Conservation (phyloP, 1,140 invertebrate genomes). For the Rhagoletis pomonella region DNA sequence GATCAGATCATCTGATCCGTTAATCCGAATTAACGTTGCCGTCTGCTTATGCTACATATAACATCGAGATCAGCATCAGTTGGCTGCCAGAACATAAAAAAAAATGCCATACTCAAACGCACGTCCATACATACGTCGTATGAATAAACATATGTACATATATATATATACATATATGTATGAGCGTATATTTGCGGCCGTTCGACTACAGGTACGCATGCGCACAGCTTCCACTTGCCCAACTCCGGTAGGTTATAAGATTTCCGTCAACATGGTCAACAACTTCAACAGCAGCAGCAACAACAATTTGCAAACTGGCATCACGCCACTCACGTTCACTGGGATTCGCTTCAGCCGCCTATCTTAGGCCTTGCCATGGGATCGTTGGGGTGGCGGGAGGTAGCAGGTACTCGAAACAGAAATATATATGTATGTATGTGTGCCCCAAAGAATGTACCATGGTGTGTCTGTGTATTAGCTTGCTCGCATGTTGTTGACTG, state of each 20-base stretch:
- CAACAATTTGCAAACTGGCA: slow-evolving; percentile 33
- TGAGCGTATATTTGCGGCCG: no score
- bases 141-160: background rate
- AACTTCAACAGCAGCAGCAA: slow-evolving; percentile 20
- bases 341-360: background rate
- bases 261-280: slow-evolving; percentile 41
- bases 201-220: slow-evolving; percentile 26
- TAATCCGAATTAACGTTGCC: no score
- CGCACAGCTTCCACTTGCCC: slow-evolving; percentile 44
- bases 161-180: background rate
- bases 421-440: background rate
- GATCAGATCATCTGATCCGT: no score
- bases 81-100: slow-evolving; percentile 38
- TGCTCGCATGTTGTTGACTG: background rate
- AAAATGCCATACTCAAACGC: background rate
- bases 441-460: no score
- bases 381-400: background rate
- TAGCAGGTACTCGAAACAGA: background rate
- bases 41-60: no score
- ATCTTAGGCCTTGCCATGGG: background rate
- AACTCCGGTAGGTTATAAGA: slow-evolving; percentile 26
- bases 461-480: background rate
- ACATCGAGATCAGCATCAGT: slow-evolving; percentile 1
- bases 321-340: slow-evolving; percentile 39
- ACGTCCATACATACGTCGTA: background rate